Conservation (phyloP, 2,113 vertebrate genomes). For the Mesocricetus auratus region DNA sequence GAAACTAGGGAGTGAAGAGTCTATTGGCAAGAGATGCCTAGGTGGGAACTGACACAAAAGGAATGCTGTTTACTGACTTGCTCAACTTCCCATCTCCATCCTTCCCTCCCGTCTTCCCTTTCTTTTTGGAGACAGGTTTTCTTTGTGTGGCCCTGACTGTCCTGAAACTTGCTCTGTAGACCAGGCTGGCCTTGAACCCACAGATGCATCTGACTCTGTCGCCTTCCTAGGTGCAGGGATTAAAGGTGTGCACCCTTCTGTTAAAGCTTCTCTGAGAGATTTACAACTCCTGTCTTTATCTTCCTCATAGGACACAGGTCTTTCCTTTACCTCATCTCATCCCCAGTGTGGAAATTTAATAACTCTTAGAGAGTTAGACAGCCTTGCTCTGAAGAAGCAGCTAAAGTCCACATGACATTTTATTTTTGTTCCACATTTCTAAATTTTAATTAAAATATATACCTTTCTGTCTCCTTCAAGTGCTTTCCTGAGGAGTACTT, state of each 20-base stretch:
- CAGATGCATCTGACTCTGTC: not conserved
- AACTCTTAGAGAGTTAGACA: not conserved
- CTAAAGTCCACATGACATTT: not conserved
- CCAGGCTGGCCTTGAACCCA: not conserved
- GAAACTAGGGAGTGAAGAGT: not conserved
- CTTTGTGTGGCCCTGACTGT: not conserved
- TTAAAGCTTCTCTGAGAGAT: not conserved
- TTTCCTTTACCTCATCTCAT: not conserved
- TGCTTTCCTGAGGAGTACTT: not conserved
- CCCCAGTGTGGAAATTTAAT: not conserved
- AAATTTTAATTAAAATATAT: conserved; percentile 31
- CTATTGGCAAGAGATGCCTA: not conserved
- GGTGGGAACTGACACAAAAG: not conserved
- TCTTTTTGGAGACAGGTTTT: not conserved
- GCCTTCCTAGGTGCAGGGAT: not conserved
- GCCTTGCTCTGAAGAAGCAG: not conserved
- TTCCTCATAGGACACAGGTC: not conserved
- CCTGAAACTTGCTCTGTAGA: not conserved
- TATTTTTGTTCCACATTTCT: not conserved
- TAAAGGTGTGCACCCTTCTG: not conserved
- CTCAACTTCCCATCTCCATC: not conserved
- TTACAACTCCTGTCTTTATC: not conserved
- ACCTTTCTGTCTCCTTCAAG: not conserved
- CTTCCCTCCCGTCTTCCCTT: not conserved
- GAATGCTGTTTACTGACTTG: not conserved